A percentile compares a stretch with the other conserved stretches of the same genome.
Evolutionary conservation across 2,888 invertebrate genomes (phyloP).

Genomic region (Andrena dorsata): DNA sequence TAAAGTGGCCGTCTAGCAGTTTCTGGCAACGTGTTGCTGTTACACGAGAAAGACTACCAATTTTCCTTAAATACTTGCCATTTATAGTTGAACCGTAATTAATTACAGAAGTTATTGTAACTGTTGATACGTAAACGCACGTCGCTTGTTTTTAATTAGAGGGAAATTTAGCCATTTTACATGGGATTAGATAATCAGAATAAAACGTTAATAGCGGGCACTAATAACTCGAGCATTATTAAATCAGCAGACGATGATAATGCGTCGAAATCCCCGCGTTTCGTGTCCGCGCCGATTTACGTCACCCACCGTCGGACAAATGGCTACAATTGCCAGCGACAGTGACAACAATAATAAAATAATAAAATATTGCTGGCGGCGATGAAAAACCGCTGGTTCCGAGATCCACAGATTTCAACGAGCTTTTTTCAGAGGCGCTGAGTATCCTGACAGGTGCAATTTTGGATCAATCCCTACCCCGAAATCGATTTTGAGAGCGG

Average conservation of each 20-base stretch:
- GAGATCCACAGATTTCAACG: slow-evolving; percentile 15
- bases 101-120: neutral
- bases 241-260: slow-evolving; percentile 36
- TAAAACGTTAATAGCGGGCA: slow-evolving; percentile 46
- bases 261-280: slow-evolving; percentile 34
- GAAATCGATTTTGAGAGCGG: slow-evolving; percentile 24
- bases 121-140: neutral
- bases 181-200: slow-evolving; percentile 39
- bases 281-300: neutral
- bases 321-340: slow-evolving; percentile 33
- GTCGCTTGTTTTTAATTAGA: slow-evolving; percentile 35
- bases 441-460: slow-evolving; percentile 17
- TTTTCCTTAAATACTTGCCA: neutral
- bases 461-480: slow-evolving; percentile 15
- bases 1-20: too few species aligned
- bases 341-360: slow-evolving; percentile 55
- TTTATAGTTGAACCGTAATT: neutral
- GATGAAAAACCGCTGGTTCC: slow-evolving; percentile 24
- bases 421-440: slow-evolving; percentile 1
- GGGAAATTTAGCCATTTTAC: slow-evolving; percentile 19
- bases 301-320: slow-evolving; percentile 11
- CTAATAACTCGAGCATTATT: slow-evolving; percentile 49
- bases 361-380: slow-evolving; percentile 25
- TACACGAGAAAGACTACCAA: too few species aligned
- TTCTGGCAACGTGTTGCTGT: too few species aligned